Evolutionary conservation across 1,140 invertebrate genomes (phyloP).

Genomic region (Pseudomyrmex cubaensis): DNA sequence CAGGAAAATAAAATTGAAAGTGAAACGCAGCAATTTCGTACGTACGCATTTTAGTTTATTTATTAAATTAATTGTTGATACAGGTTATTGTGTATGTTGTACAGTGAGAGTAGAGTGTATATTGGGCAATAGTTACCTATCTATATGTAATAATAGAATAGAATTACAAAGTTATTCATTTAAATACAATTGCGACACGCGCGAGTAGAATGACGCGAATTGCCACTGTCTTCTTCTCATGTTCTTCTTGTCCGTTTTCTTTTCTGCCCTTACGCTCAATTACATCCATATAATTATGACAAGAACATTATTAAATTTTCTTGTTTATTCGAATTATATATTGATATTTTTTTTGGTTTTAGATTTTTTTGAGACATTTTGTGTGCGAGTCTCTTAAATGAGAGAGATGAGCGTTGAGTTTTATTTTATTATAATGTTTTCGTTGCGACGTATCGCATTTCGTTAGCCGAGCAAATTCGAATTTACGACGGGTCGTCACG

Average conservation of each 20-base stretch:
- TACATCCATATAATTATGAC: conserved; percentile 56
- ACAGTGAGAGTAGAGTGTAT: conserved; percentile 83
- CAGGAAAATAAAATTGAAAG: conserved; percentile 25
- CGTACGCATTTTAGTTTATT: conserved; percentile 85
- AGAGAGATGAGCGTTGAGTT: conserved; percentile 23
- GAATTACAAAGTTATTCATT: conserved; percentile 83
- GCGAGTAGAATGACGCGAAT: conserved; percentile 62
- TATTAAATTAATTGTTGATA: conserved; percentile 85
- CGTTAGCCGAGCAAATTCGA: conserved; percentile 64
- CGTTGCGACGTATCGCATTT: conserved; percentile 66
- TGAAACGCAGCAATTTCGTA: conserved; percentile 74
- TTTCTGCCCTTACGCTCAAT: conserved; percentile 59
- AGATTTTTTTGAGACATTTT: conserved; percentile 9
- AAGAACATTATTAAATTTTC: conserved; percentile 59
- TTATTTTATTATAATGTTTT: conserved; percentile 47
- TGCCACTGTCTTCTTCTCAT: conserved; percentile 42
- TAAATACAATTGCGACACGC: conserved; percentile 82
- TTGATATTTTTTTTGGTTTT: conserved; percentile 6
- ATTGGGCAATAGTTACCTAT: conserved; percentile 82
- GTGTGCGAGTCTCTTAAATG: neutral
- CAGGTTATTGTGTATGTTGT: conserved; percentile 84
- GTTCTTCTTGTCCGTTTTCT: conserved; percentile 24
- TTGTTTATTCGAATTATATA: conserved; percentile 18
- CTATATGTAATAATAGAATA: conserved; percentile 83
- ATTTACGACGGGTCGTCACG: conserved; percentile 72